Base-by-base conservation (phyloP, 2,113 vertebrate genomes). In the Alligator sinensis region DNA sequence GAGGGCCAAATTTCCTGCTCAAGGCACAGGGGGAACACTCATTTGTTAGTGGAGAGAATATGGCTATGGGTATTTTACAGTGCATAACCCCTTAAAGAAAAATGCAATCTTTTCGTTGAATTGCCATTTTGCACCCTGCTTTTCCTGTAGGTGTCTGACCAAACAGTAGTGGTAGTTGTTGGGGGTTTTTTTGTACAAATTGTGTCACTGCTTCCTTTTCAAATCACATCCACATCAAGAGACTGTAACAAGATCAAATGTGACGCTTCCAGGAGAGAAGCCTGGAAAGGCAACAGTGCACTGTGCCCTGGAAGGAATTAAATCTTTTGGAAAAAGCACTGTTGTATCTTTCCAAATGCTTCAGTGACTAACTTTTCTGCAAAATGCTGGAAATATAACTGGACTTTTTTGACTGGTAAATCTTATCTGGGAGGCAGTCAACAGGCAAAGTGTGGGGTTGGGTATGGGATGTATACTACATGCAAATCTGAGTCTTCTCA, bases 291-390 rank as follows among this genome's bases (percentile, higher is more conserved):
- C 84, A 80, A 78, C 79, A 82, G 81, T 84, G 85, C 59, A 14
- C 59, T 75, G 34, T 94, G 70, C 70, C 64, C 78, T 89, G 28
- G 72, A 63, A 91, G 75, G 77, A 92, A 86, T 93, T 82, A 86
- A 90, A 87, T 91, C 82, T 88, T 63, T 60, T 76, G 70, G 77
- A 86, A 96, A 95, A 91, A 38, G 78, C 7, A 83, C 1, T 82
- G 70, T 91, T 77, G 1, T 55, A 18, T 84, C 63, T 30, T 94
- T 90, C 86, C 54, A 88, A 77, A n/a, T 0, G 11, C 30, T 89
- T 93, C 47, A 25, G 18, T 88, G 68, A 77, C 62, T 0, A 12
- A 85, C 24, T 89, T 95, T 74, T 79, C 91, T 85, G 79, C 81
- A 74, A 92, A 79, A 18, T 87, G 89, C 70, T 77, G 79, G 86